phyloP scores from a whole-genome alignment of 2,113 vertebrate species.

The Dasypus novemcinctus region DNA sequence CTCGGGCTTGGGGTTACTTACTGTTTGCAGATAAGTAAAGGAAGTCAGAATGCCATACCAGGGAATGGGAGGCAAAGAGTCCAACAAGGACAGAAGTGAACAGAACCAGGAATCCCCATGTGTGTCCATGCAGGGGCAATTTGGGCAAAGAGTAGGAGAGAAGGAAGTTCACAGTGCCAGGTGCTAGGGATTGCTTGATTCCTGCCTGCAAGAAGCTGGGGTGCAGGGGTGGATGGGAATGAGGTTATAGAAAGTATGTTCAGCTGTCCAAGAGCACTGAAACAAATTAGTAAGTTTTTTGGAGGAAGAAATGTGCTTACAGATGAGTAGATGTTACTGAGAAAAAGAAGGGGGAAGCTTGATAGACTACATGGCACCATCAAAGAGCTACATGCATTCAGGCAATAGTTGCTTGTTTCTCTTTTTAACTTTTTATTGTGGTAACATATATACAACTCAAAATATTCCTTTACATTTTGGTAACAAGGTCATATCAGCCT shows the following conservation, averaged over 20 bases:
- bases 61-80: background rate
- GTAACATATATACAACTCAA: too few species aligned
- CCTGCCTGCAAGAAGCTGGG: background rate
- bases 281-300: background rate
- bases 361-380: background rate
- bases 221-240: background rate
- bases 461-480: background rate
- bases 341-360: background rate
- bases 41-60: background rate
- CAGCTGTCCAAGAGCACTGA: background rate
- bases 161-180: background rate
- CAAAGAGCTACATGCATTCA: too few species aligned
- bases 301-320: background rate
- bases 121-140: background rate
- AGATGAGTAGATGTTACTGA: background rate
- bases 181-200: background rate
- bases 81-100: background rate
- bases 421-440: too few species aligned
- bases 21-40: background rate
- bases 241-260: background rate
- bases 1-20: conserved; percentile 49
- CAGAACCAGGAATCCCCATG: background rate
- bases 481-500: background rate
- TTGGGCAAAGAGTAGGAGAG: background rate
- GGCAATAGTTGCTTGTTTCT: background rate